Percentiles rank a stretch among this genome's conserved stretches.
These are phyloP conservation scores for Sesamia inferens DNA, from an alignment of 2,888 invertebrate genomes.

Conservation along the genomic window DNA sequence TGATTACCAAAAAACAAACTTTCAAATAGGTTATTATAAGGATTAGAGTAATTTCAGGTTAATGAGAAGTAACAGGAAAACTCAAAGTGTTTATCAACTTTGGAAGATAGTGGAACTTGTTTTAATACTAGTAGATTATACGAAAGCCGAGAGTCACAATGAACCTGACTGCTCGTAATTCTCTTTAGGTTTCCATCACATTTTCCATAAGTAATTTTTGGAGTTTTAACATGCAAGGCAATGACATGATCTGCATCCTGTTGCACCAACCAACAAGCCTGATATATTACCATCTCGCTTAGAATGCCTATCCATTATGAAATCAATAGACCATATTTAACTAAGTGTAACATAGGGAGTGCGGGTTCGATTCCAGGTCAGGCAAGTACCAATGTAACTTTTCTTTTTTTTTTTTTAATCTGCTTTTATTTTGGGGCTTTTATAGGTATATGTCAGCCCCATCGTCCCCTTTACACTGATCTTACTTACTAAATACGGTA, in stretches of 20 bases:
- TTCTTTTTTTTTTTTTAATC: too few relatives aligned
- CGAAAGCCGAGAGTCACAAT: not conserved
- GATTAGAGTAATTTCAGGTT: conserved; percentile 22
- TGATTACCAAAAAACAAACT: conserved; percentile 35
- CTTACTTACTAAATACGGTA: too few relatives aligned
- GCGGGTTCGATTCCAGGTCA: too few relatives aligned
- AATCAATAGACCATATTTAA: not conserved
- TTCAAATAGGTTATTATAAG: conserved; percentile 34
- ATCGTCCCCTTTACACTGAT: too few relatives aligned
- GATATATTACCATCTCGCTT: not conserved
- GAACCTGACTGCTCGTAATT: not conserved
- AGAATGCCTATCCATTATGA: not conserved
- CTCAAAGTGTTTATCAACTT: conserved; percentile 18
- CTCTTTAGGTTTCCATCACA: not conserved
- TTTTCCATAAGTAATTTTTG: not conserved
- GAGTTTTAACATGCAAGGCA: not conserved
- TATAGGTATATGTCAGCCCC: too few relatives aligned
- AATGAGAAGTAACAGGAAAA: conserved; percentile 28
- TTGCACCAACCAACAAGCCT: not conserved
- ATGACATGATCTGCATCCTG: not conserved
- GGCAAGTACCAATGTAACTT: too few relatives aligned
- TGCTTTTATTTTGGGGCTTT: too few relatives aligned
- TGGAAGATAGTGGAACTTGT: conserved; percentile 1
- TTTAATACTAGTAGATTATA: not conserved
- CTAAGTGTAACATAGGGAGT: not conserved